Conservation (phyloP, 2,797 vertebrate genomes). For the Perodicticus potto region DNA sequence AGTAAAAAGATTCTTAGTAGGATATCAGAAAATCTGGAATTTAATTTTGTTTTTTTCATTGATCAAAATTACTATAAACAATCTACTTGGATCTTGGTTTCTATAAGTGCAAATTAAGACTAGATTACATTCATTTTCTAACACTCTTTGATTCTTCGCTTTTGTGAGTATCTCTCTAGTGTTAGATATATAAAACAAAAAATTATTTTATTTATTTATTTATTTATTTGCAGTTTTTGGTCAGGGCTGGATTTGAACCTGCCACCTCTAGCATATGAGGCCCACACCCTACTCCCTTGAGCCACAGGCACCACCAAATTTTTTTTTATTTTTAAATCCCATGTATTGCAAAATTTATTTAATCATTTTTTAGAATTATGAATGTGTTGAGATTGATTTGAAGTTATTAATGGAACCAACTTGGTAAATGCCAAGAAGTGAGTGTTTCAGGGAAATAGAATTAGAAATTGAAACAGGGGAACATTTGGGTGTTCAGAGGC, state of each 20-base stretch:
- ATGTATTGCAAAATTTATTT: neutral
- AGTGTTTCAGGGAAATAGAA: conserved; percentile 21
- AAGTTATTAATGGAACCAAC: conserved; percentile 14
- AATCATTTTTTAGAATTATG: neutral
- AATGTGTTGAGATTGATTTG: conserved; percentile 3
- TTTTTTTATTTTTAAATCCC: neutral
- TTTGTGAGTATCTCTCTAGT: neutral
- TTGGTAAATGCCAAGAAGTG: neutral
- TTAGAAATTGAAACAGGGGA: neutral
- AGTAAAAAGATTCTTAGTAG: neutral
- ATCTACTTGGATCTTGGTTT: neutral
- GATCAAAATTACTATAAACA: neutral
- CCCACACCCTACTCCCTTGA: no score
- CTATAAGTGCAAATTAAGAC: neutral
- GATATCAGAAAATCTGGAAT: neutral
- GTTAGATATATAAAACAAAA: neutral
- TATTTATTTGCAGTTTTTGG: no score
- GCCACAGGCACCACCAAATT: no score
- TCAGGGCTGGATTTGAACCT: no score
- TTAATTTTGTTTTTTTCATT: neutral
- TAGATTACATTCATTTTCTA: neutral
- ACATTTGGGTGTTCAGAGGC: neutral
- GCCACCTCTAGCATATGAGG: no score
- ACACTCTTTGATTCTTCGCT: neutral
- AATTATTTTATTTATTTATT: no score